Percentiles rank a stretch among this genome's conserved stretches.
Conservation (phyloP, 2,888 invertebrate genomes). For the Synanthedon tipuliformis region DNA sequence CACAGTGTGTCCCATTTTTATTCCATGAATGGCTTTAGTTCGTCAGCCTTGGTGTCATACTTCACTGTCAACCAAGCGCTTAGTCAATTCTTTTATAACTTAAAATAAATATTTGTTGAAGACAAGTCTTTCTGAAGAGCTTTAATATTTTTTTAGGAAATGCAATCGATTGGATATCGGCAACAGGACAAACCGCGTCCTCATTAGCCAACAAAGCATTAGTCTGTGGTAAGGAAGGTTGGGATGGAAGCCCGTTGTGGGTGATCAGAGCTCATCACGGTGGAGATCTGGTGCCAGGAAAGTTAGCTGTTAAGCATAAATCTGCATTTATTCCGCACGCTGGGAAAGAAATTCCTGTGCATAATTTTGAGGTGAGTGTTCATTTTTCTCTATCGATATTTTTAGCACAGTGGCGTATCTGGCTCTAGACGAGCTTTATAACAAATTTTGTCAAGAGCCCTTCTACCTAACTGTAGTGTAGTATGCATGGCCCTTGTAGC, state of each 20-base stretch:
- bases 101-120: too few species aligned
- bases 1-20: too few species aligned
- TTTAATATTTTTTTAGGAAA: conserved; percentile 10
- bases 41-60: background rate
- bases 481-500: too few species aligned
- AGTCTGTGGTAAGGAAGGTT: conserved; percentile 50
- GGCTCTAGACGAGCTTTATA: too few species aligned
- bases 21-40: background rate
- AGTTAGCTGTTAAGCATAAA: conserved; percentile 45
- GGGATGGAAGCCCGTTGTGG: conserved; percentile 58
- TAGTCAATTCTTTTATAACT: too few species aligned
- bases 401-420: too few species aligned
- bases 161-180: conserved; percentile 41
- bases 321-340: conserved; percentile 45
- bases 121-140: too few species aligned
- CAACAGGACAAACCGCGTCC: conserved; percentile 29
- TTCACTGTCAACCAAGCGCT: too few species aligned
- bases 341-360: conserved; percentile 49
- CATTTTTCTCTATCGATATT: background rate
- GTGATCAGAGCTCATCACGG: conserved; percentile 50
- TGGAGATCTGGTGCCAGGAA: conserved; percentile 53
- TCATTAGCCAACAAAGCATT: conserved; percentile 35
- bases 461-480: too few species aligned
- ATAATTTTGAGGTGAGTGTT: conserved; percentile 50
- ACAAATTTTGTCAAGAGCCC: too few species aligned